Evolutionary conservation across 1,140 invertebrate species (phyloP), one percentile per base, ranked within the genome.

Genomic region (Coelopa frigida): DNA sequence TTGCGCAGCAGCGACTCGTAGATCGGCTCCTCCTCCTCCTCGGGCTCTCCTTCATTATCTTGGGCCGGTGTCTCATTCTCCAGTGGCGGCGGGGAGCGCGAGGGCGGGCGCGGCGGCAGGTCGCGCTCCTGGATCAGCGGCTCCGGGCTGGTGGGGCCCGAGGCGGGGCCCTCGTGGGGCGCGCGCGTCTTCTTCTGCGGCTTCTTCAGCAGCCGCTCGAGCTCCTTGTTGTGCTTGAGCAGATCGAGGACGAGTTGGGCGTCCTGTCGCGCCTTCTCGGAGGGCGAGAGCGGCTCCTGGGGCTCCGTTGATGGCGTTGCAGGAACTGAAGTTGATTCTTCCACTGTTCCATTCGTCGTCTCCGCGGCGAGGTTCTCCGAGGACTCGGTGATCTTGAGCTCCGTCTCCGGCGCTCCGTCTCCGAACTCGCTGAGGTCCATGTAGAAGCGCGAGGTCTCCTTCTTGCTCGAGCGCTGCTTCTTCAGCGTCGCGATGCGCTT

Each of bases 141-240:
- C 14, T 40, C 43, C 0, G 36, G 20, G 53, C 53, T 5, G 57
- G 32, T 29, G 7, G 29, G 24, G 32, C 11, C 40, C 45, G 59
- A 57, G 27, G 49, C 49, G 1, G 36, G 35, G 6, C 48, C 47
- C 11, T 51, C 53, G 20, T 42, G 47, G 3, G 51, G 7, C 15
- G 31, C 10, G 10, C 40, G 40, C 22, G 20, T 42, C 69, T 81
- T 65, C 71, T 73, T 53, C 75, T 70, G 58, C 81, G 84, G 33
- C 57, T 81, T 83, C 42, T 82, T 85, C 11, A 88, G 68, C 17
- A 88, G 75, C 46, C 83, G 81, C 51, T 89, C 84, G 48, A 90
- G 88, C 53, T 89, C 86, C 54, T 84, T 78, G 57, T 85, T 89
- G 57, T 89, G 83, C 78, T 88, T 84, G 2, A 91, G 71, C 15